Conservation (phyloP, 2,888 invertebrate species). For the Phytoseiulus persimilis region DNA sequence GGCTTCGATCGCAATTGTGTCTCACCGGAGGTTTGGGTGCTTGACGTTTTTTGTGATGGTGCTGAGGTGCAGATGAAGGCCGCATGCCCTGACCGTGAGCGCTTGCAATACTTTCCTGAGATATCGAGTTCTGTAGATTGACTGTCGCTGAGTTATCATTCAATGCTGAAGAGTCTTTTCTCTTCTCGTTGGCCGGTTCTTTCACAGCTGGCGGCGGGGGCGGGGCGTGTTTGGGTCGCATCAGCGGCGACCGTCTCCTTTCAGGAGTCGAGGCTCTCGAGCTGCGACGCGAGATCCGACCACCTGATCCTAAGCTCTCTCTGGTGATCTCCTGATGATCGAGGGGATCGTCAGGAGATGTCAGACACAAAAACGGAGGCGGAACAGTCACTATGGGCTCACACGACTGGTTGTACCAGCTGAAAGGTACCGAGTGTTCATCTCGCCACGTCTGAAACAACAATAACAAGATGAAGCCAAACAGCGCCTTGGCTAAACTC, state of each 20-base stretch:
- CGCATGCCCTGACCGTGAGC: conserved; percentile 1
- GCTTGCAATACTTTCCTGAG: conserved; percentile 26
- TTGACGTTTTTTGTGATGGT: conserved; percentile 7
- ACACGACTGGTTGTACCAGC: conserved; percentile 34
- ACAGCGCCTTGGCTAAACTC: neutral
- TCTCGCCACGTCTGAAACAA: conserved; percentile 36
- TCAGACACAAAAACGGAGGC: conserved; percentile 19
- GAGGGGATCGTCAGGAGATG: neutral
- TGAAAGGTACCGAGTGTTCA: conserved; percentile 23
- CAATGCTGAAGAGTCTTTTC: neutral
- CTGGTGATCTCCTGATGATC: neutral
- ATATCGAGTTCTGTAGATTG: neutral
- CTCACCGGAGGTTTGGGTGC: conserved; percentile 36
- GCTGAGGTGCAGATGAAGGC: conserved; percentile 7
- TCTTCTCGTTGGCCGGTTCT: neutral
- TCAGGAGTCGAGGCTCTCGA: conserved; percentile 21
- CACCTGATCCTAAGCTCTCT: neutral
- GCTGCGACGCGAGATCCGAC: conserved; percentile 15
- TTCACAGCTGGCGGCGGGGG: neutral
- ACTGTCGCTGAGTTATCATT: neutral
- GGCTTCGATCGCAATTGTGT: neutral
- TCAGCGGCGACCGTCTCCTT: conserved; percentile 11
- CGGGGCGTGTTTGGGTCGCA: conserved; percentile 24
- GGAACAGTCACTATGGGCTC: conserved; percentile 18
- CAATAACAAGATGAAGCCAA: neutral